phyloP scores from a whole-genome alignment of 2,888 invertebrate genomes.

The Orchesellides sinensis region DNA sequence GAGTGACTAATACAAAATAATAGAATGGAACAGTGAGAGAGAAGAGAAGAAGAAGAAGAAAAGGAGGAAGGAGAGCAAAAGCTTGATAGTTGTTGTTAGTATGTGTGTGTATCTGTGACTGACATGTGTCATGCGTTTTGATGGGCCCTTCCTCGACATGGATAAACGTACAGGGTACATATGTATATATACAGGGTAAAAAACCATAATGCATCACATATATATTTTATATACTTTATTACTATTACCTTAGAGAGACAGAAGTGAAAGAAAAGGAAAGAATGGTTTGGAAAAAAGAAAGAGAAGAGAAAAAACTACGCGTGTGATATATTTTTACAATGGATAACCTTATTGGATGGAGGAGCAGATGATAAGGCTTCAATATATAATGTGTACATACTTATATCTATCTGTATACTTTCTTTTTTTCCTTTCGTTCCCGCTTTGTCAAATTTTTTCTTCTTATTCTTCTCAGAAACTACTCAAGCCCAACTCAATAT shows the following conservation, averaged over 20 bases:
- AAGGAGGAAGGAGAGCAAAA: constrained; percentile 25
- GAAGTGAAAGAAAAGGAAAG: constrained; percentile 25
- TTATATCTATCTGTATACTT: constrained; percentile 3
- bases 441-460: constrained; percentile 50
- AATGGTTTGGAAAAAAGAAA: not conserved
- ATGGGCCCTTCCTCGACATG: constrained; percentile 66
- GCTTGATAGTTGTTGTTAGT: constrained; percentile 62
- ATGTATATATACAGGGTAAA: not conserved
- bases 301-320: not conserved
- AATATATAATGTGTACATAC: not conserved
- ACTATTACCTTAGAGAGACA: not conserved
- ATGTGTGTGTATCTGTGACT: constrained; percentile 73
- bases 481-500: constrained; percentile 38
- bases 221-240: too few relatives aligned
- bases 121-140: constrained; percentile 74
- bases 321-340: too few relatives aligned
- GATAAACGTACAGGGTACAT: constrained; percentile 32
- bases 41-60: constrained; percentile 17
- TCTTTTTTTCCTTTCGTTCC: constrained; percentile 40
- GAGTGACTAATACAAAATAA: not conserved
- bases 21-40: constrained; percentile 18
- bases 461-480: constrained; percentile 29
- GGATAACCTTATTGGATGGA: too few relatives aligned
- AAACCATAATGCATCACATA: not conserved
- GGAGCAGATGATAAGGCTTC: not conserved